Conservation (phyloP, 2,888 invertebrate genomes). For the Eutolmus rufibarbis region DNA sequence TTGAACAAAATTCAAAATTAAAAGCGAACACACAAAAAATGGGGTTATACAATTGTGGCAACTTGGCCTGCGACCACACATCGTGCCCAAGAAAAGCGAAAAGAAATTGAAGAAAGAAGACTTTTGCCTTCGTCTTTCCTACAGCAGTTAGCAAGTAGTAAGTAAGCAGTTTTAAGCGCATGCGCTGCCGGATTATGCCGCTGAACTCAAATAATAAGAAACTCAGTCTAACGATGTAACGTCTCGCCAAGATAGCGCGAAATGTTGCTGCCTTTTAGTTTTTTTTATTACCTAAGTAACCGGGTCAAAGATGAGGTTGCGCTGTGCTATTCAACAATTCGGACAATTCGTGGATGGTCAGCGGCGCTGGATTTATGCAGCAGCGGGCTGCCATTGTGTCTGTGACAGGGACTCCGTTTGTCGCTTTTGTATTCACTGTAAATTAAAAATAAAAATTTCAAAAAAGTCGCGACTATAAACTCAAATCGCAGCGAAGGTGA, state of each 20-base stretch:
- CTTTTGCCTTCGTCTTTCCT: not conserved
- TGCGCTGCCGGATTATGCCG: not conserved
- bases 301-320: conserved; percentile 44
- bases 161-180: not conserved
- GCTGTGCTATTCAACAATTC: not conserved
- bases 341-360: not conserved
- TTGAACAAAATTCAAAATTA: not conserved
- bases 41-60: not conserved
- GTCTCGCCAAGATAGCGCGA: not conserved
- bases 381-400: not conserved
- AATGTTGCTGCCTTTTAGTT: not conserved
- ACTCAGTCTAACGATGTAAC: not conserved
- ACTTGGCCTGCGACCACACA: not conserved
- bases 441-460: not conserved
- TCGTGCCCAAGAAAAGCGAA: not conserved
- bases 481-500: not conserved
- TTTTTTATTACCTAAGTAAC: conserved; percentile 29
- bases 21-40: not conserved
- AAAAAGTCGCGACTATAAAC: not conserved
- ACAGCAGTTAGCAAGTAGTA: not conserved
- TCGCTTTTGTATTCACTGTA: not conserved
- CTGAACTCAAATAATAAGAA: not conserved
- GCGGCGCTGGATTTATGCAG: not conserved
- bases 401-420: not conserved
- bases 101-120: not conserved